Evolutionary conservation across 2,797 vertebrate species (phyloP).

Genomic region (Sitta carolinensis): DNA sequence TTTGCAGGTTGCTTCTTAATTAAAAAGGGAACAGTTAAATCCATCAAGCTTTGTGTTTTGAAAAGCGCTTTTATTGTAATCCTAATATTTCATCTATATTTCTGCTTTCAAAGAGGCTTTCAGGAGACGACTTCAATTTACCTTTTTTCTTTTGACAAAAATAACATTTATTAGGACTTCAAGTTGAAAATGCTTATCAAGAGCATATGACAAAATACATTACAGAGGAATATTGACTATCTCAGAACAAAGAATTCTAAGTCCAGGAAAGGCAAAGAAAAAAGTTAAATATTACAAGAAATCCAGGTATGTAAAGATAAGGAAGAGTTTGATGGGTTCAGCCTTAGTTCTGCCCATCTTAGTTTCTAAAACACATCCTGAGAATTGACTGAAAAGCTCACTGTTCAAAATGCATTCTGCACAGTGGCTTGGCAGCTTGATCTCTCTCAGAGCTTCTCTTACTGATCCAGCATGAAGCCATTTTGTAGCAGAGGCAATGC

Average conservation of each 20-base stretch:
- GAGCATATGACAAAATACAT: background rate
- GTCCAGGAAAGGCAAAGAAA: background rate
- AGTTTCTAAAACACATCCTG: background rate
- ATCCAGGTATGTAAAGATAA: background rate
- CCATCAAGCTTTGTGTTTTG: background rate
- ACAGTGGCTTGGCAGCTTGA: background rate
- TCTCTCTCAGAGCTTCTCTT: background rate
- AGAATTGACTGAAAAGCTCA: background rate
- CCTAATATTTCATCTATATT: background rate
- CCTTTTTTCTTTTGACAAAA: background rate
- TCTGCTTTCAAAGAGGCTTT: background rate
- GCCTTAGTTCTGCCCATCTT: background rate
- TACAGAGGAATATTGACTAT: background rate
- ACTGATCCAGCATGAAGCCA: background rate
- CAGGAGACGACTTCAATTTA: background rate
- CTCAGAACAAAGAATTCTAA: background rate
- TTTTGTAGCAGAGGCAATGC: background rate
- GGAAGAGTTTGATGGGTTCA: background rate
- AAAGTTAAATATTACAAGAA: conserved; percentile 21
- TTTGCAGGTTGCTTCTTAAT: conserved; percentile 43
- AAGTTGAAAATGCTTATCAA: background rate
- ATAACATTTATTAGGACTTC: background rate
- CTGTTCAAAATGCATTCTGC: background rate
- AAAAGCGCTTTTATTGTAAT: background rate
- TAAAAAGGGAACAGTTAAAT: conserved; percentile 22